Percentiles rank a stretch among this genome's conserved stretches.
phyloP scores from a whole-genome alignment of 2,888 invertebrate genomes.

The Diadegma fenestrale region DNA sequence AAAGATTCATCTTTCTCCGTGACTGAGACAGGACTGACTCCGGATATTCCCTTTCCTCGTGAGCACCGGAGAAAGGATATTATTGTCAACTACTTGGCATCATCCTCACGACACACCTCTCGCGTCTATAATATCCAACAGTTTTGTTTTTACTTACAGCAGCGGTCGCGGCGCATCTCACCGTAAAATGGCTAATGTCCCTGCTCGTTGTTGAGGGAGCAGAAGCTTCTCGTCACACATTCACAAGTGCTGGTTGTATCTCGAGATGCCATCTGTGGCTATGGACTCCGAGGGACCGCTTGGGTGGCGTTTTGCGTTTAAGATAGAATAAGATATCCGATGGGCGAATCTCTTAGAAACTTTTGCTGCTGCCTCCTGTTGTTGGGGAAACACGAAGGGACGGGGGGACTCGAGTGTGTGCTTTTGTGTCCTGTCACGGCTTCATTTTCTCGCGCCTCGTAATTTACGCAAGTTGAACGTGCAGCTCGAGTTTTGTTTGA shows the following conservation, averaged over 20 bases:
- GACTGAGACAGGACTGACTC: conserved; percentile 2
- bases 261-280: conserved; percentile 78
- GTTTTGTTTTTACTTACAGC: conserved; percentile 55
- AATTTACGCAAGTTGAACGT: conserved; percentile 72
- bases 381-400: too few species aligned
- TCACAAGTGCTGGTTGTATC: conserved; percentile 74
- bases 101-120: conserved; percentile 62
- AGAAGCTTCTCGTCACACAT: conserved; percentile 64
- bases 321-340: conserved; percentile 66
- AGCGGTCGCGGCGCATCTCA: conserved; percentile 50
- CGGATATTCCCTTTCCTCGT: conserved; percentile 32
- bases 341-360: conserved; percentile 47
- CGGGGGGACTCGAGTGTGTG: conserved; percentile 70
- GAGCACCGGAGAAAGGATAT: conserved; percentile 57
- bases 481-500: conserved; percentile 28
- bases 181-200: conserved; percentile 81
- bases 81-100: conserved; percentile 79
- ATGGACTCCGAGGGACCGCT: conserved; percentile 78
- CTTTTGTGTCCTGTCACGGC: conserved; percentile 79
- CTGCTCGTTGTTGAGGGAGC: conserved; percentile 47
- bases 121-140: conserved; percentile 64
- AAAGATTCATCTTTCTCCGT: conserved; percentile 51
- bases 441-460: conserved; percentile 72
- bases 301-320: conserved; percentile 79
- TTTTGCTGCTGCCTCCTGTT: conserved; percentile 33